These are phyloP conservation scores for Hypanus sabinus DNA, from an alignment of 2,113 vertebrate species.

Conservation along the genomic window DNA sequence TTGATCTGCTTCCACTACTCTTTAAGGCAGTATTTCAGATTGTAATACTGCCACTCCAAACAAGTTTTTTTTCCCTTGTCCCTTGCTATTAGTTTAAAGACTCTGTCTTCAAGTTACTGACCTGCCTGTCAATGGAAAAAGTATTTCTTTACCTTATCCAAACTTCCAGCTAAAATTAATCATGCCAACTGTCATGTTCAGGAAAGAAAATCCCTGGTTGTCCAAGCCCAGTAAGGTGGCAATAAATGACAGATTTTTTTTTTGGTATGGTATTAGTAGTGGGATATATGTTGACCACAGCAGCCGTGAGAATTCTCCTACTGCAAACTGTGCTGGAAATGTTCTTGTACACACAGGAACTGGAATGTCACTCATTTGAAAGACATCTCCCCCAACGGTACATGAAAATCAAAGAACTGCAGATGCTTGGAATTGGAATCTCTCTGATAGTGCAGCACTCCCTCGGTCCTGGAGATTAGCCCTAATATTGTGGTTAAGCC, in stretches of 20 bases:
- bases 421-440: no score
- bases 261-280: neutral
- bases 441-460: neutral
- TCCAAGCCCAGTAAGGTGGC: neutral
- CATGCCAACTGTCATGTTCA: neutral
- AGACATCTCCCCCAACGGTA: neutral
- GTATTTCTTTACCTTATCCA: neutral
- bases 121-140: neutral
- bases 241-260: neutral
- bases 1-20: neutral
- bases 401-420: no score
- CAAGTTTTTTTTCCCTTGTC: neutral
- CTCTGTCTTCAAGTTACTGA: neutral
- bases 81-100: neutral
- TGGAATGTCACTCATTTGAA: neutral
- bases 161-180: neutral
- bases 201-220: neutral
- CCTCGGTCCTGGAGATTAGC: neutral
- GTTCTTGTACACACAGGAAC: neutral
- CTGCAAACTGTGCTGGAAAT: neutral
- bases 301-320: neutral
- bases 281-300: neutral
- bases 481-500: neutral
- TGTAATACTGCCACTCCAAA: neutral
- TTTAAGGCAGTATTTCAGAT: neutral